Base-by-base conservation (phyloP, 2,113 vertebrate genomes). In the Reinhardtius hippoglossoides region DNA sequence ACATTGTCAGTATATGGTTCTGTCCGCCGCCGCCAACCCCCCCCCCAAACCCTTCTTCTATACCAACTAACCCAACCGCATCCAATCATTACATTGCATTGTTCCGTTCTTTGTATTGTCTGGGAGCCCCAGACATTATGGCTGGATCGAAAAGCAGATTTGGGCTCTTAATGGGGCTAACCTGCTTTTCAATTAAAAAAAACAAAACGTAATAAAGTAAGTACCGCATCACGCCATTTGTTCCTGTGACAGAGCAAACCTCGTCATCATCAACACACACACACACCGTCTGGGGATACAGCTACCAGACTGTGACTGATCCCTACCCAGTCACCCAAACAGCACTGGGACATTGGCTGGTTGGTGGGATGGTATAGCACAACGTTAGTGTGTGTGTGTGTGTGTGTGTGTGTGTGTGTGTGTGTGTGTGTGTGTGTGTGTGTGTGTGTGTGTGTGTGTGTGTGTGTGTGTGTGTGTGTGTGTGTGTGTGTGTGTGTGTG, bases 291-390 rank as follows among this genome's bases (percentile, higher is more conserved):
- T 80, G 71, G 58, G 44, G 66, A 63, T 84, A 66, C 65, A 60
- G 60, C 75, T 73, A 91, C 84, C 64, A 90, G 85, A 92, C 88
- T 83, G 88, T 87, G 92, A 92, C 86, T 84, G 88, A 92, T 87
- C 88, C 69, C 21, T 75, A 84, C 70, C 67, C 79, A 87, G 80
- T 87, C 86, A 90, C 76, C 77, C 81, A 87, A 82, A 88, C 71
- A 75, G 72, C 68, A 65, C 54, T 26, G 56, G 64, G 71, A 81
- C 55, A 31, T 63, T 66, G 66, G 75, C 71, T 74, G 67, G 54
- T 80, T 71, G 56, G 65, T 57, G 58, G 77, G 76, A 78, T 65
- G 64, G 59, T 76, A 66, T 56, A 57, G 63, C 69, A 54, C 24
- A 21, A 55, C n/a, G 16, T 70, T 42, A 1, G 48, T 50, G 48